These are phyloP conservation scores for Tor tambroides DNA, from an alignment of 2,113 vertebrate species.

Conservation along the genomic window DNA sequence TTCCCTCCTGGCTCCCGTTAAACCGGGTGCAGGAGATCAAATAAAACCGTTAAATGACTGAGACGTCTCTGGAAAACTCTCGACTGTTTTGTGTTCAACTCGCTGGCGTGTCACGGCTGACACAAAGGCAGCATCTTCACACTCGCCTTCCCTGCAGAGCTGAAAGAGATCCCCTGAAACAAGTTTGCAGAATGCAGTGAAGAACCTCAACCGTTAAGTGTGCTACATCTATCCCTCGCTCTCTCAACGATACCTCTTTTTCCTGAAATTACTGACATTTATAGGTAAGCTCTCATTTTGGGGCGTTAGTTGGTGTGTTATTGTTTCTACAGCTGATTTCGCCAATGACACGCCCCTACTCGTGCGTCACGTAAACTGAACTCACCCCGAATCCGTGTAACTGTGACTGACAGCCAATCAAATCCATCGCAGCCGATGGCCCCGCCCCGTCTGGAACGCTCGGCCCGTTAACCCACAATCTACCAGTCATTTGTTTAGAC, in stretches of 20 bases:
- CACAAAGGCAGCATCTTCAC: constrained; percentile 51
- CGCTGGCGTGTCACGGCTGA: constrained; percentile 37
- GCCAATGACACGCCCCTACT: constrained; percentile 66
- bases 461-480: constrained; percentile 48
- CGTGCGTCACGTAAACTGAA: constrained; percentile 67
- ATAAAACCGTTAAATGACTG: constrained; percentile 5
- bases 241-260: constrained; percentile 8
- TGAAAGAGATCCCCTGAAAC: constrained; percentile 15
- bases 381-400: constrained; percentile 15
- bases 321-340: constrained; percentile 77
- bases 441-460: constrained; percentile 45
- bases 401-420: constrained; percentile 62
- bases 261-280: background rate
- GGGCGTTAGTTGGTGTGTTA: constrained; percentile 64
- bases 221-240: background rate
- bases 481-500: constrained; percentile 2
- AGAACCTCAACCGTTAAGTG: background rate
- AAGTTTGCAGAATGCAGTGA: constrained; percentile 26
- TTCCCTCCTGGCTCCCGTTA: constrained; percentile 66
- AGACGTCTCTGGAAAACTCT: constrained; percentile 51
- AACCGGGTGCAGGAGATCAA: constrained; percentile 63
- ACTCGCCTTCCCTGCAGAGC: constrained; percentile 11
- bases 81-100: constrained; percentile 35
- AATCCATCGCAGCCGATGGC: background rate
- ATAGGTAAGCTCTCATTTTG: constrained; percentile 21